A percentile compares a stretch with the other conserved stretches of the same genome.
phyloP scores from a whole-genome alignment of 23 tunicate genomes.

The Halocynthia aurantium region DNA sequence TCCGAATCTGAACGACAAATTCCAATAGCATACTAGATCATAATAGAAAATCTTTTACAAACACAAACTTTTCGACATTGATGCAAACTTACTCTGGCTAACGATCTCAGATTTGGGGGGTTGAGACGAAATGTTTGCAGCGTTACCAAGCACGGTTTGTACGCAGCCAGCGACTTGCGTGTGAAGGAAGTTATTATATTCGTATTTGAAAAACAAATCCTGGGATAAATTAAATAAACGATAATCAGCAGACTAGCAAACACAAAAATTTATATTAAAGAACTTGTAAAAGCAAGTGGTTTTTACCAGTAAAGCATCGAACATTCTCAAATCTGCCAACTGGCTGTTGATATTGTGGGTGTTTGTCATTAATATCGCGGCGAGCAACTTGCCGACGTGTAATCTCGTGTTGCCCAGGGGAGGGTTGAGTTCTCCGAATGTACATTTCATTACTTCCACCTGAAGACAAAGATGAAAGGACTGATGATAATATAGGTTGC shows the following conservation, averaged over 20 bases:
- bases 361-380: constrained; percentile 83
- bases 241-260: background rate
- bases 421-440: constrained; percentile 80
- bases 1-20: constrained; percentile 11
- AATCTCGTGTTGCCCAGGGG: constrained; percentile 90
- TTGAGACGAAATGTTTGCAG: constrained; percentile 52
- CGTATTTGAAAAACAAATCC: constrained; percentile 89
- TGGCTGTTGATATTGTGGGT: constrained; percentile 78
- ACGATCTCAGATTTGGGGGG: background rate
- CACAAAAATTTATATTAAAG: background rate
- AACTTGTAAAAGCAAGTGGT: background rate
- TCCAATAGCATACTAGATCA: too few relatives aligned
- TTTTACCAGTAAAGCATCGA: constrained; percentile 73
- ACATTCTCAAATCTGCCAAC: constrained; percentile 72
- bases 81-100: too few relatives aligned
- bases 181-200: constrained; percentile 96
- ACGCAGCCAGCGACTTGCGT: constrained; percentile 89
- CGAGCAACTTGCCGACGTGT: constrained; percentile 82
- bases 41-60: too few relatives aligned
- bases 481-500: too few relatives aligned
- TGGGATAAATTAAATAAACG: constrained; percentile 11
- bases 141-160: constrained; percentile 82
- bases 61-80: too few relatives aligned
- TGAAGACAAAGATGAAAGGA: constrained; percentile 4
- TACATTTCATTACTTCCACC: constrained; percentile 75